A percentile compares a stretch with the other conserved stretches of the same genome.
phyloP scores from a whole-genome alignment of 2,888 invertebrate genomes.

The Nomada fucata region DNA sequence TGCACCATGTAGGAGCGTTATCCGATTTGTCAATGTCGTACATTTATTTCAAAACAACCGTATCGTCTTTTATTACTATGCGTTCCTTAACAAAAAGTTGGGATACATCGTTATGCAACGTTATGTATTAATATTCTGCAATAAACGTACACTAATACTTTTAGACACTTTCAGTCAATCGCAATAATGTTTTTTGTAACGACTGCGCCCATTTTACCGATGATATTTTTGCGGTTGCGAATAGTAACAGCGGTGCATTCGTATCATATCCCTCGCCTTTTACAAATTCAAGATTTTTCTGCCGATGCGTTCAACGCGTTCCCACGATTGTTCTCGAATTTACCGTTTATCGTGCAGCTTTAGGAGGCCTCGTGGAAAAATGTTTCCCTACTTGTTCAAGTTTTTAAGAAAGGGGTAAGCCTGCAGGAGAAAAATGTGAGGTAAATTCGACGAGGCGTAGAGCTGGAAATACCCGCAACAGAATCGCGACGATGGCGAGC shows the following conservation, averaged over 20 bases:
- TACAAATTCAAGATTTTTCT: conserved; percentile 18
- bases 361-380: background rate
- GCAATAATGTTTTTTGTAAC: background rate
- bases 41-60: conserved; percentile 40
- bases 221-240: too few species aligned
- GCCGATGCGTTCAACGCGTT: conserved; percentile 22
- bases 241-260: conserved; percentile 23
- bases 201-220: background rate
- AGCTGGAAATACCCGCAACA: conserved; percentile 49
- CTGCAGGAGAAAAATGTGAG: background rate
- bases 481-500: conserved; percentile 20
- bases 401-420: background rate
- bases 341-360: background rate
- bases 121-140: conserved; percentile 53
- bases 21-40: conserved; percentile 38
- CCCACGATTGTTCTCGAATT: background rate
- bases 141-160: conserved; percentile 62
- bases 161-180: background rate
- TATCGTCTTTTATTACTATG: conserved; percentile 6
- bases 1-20: background rate
- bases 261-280: conserved; percentile 34
- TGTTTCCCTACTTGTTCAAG: too few species aligned
- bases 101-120: conserved; percentile 52
- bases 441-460: background rate
- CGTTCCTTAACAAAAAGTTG: conserved; percentile 19